phyloP scores from a whole-genome alignment of 1,140 invertebrate genomes.

The Drosophila fuyamai region DNA sequence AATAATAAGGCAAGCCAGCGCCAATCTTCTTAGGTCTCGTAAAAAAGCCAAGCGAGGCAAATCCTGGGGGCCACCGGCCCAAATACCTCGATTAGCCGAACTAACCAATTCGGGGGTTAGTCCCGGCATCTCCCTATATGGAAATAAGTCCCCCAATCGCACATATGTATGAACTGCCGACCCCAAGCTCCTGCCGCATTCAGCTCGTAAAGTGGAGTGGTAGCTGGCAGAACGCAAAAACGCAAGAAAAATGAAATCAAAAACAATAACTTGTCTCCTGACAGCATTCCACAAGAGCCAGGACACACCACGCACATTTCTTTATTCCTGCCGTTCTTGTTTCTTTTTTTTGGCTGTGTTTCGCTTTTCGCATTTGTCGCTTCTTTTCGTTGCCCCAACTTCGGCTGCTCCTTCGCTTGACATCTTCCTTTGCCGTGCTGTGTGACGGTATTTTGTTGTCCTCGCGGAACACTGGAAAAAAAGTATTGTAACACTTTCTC shows the following conservation, averaged over 20 bases:
- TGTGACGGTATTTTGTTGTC: constrained; percentile 47
- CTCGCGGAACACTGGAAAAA: constrained; percentile 16
- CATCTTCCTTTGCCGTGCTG: constrained; percentile 68
- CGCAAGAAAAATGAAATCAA: constrained; percentile 82
- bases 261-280: constrained; percentile 83
- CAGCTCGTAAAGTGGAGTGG: constrained; percentile 48
- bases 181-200: constrained; percentile 16
- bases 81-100: constrained; percentile 79
- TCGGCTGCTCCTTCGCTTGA: constrained; percentile 65
- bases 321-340: constrained; percentile 6
- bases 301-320: constrained; percentile 69
- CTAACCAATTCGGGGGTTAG: constrained; percentile 69
- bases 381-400: constrained; percentile 27
- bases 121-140: constrained; percentile 51
- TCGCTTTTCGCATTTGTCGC: constrained; percentile 40
- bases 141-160: constrained; percentile 68
- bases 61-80: constrained; percentile 45
- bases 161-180: constrained; percentile 40
- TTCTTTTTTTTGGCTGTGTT: constrained; percentile 18
- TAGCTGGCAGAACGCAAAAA: constrained; percentile 43
- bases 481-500: not conserved
- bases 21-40: constrained; percentile 54
- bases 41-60: constrained; percentile 55
- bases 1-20: constrained; percentile 53
- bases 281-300: constrained; percentile 78